Base-by-base conservation (phyloP, 2,888 invertebrate species). In the Cheilosia grossa region DNA sequence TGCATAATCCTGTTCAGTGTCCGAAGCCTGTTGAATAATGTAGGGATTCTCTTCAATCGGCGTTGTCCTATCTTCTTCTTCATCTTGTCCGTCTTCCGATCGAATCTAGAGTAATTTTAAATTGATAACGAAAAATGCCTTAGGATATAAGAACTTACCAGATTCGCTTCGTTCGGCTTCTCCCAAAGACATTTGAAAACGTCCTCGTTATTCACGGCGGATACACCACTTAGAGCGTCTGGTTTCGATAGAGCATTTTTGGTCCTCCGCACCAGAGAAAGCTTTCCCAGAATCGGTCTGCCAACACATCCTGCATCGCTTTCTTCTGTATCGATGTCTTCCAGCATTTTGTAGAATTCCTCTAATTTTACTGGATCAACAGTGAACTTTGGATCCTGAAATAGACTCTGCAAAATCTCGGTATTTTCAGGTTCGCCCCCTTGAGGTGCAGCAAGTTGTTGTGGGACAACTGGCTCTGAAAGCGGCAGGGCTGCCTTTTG, bases 211-310 rank as follows among this genome's bases (percentile, higher is more conserved):
- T 7, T 54, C 2, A 47, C 4, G 0, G 9, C 17, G 3, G 4
- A 19, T 4, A 66, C 73, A 5, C 64, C 72, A 9, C 83, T 88
- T 13, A 89, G 59, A n/a, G 88, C 77, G 0, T 87, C 88, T 49
- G 88, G 88, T 53, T 90, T 90, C 17, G 90, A 89, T 13, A 92
- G 88, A 0, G 95, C 95, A 0, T 95, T 94, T 69, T 95, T 94
- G 0, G 95, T 95, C n/a, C 95, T 91, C 10, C 94, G 93, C 2
- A 94, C 94, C 59, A 95, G 92, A 0, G 95, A 95, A 0, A 95
- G 93, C 70, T 95, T 94, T 0, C 95, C 95, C 82, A 95, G 90
- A 44, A 95, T 91, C n/a, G 95, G 94, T 0, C 93, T 93, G 74
- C 94, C 95, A 93, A 89, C 87, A 42, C 17, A 67, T 87, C 89